Conservation (phyloP, 2,113 vertebrate genomes). For the Clarias batrachus region DNA sequence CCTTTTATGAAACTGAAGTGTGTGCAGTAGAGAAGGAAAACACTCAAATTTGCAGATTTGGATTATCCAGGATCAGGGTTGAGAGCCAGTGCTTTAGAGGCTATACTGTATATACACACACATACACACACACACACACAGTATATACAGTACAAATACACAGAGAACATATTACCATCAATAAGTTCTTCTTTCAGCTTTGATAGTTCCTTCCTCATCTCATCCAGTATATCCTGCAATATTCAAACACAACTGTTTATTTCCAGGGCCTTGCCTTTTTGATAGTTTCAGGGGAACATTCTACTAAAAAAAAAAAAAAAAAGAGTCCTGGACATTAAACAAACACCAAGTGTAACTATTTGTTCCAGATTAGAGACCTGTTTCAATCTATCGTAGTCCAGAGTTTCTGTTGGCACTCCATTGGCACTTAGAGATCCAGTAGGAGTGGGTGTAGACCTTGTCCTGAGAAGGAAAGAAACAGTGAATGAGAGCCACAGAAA, state of each 20-base stretch:
- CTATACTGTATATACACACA: background rate
- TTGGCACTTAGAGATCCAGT: conserved; percentile 93
- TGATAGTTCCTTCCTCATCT: conserved; percentile 97
- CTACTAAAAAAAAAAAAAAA: background rate
- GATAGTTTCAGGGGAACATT: background rate
- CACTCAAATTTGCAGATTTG: too few species aligned
- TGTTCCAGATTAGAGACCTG: conserved; percentile 74
- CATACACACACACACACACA: background rate
- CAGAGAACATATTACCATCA: conserved; percentile 76
- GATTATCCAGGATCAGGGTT: too few species aligned
- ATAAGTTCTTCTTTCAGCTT: conserved; percentile 99
- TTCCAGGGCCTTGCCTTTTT: background rate
- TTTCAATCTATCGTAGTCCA: conserved; percentile 97
- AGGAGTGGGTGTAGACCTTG: conserved; percentile 86
- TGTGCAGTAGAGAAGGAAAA: too few species aligned
- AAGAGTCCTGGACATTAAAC: background rate
- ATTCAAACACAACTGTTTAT: background rate
- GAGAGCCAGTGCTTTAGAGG: too few species aligned
- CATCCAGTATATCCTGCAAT: conserved; percentile 95
- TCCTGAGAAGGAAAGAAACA: conserved; percentile 71
- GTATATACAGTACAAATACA: background rate
- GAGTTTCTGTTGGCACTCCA: conserved; percentile 87
- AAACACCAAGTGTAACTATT: background rate
- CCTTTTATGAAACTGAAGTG: too few species aligned
- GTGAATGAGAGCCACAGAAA: background rate